A percentile compares a stretch with the other conserved stretches of the same genome.
Evolutionary conservation across 2,797 vertebrate species (phyloP).

Genomic region (Columba guinea): DNA sequence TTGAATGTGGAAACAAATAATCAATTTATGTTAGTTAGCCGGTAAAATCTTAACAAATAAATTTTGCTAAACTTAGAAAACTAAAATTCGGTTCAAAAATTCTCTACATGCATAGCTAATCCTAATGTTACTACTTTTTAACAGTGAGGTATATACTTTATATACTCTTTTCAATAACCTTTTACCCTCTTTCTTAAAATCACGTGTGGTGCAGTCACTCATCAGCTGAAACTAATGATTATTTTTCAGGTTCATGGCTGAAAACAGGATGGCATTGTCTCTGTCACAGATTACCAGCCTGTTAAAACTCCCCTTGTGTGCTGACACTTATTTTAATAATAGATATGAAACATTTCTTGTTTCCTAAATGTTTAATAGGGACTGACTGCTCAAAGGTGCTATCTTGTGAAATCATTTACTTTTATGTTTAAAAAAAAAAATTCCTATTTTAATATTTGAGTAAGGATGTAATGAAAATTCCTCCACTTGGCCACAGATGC

Average conservation of each 20-base stretch:
- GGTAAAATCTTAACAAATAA: neutral
- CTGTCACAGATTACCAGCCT: neutral
- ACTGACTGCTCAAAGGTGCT: neutral
- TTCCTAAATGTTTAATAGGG: conserved; percentile 27
- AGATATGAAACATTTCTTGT: neutral
- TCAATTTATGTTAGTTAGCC: neutral
- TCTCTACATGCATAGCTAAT: neutral
- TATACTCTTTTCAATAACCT: neutral
- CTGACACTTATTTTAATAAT: neutral
- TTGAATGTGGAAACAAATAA: neutral
- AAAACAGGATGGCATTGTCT: neutral
- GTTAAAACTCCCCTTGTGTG: neutral
- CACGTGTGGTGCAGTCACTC: neutral
- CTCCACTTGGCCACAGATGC: neutral
- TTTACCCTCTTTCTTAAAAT: neutral
- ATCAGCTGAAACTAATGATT: neutral
- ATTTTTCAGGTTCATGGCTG: neutral
- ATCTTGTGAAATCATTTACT: neutral
- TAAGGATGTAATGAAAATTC: neutral
- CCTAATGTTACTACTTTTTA: neutral
- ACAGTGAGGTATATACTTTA: neutral
- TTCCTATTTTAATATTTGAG: neutral
- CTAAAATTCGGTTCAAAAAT: neutral
- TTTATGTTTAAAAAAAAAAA: neutral
- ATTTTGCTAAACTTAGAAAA: neutral